Percentiles rank a stretch among this genome's conserved stretches.
These are phyloP conservation scores for Erythrolamprus reginae DNA, from an alignment of 2,113 vertebrate genomes.

Conservation along the genomic window DNA sequence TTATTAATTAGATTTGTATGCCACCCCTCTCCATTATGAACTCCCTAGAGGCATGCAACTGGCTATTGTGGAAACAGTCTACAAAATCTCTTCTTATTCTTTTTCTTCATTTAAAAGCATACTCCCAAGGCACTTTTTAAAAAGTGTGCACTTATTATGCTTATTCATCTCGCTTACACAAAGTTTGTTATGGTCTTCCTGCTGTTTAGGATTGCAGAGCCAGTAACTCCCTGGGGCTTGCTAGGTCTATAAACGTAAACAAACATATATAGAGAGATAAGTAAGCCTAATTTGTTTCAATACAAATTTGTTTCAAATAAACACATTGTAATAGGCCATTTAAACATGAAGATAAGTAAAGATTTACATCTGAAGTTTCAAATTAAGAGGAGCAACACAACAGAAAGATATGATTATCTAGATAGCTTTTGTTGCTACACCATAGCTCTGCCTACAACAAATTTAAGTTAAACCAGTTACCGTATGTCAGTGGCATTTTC, in stretches of 20 bases:
- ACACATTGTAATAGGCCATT: background rate
- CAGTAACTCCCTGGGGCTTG: background rate
- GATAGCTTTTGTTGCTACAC: constrained; percentile 13
- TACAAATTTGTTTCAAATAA: background rate
- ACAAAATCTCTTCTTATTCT: background rate
- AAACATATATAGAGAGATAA: background rate
- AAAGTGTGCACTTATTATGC: background rate
- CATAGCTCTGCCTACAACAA: constrained; percentile 24
- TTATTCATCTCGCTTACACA: background rate
- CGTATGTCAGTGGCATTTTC: constrained; percentile 12
- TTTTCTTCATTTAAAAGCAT: background rate
- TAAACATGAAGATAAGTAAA: background rate
- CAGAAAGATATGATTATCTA: background rate
- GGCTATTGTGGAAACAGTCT: background rate
- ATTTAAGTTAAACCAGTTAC: constrained; percentile 42
- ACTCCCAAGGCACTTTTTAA: background rate
- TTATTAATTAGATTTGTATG: no score
- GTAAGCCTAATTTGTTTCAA: background rate
- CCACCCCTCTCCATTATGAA: no score
- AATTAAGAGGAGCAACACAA: constrained; percentile 46
- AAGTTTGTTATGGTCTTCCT: background rate
- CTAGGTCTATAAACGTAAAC: background rate
- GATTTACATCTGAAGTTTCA: background rate
- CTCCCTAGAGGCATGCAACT: background rate
- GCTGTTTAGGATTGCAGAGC: background rate